Base-by-base conservation (phyloP, 2,888 invertebrate genomes). In the Hermodice carunculata region DNA sequence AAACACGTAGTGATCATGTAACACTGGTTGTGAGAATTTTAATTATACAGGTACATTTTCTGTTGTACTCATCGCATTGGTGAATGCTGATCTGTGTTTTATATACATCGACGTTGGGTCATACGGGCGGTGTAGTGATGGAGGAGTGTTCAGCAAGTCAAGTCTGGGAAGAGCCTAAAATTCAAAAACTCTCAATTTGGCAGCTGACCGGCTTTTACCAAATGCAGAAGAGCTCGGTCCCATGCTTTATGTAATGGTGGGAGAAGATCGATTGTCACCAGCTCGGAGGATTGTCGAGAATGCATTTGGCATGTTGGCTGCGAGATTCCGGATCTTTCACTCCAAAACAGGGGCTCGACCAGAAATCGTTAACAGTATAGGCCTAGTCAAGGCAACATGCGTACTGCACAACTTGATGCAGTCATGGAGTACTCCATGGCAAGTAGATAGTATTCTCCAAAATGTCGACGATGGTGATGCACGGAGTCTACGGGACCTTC, bases 11-110 rank as follows among this genome's bases (percentile, higher is more conserved):
- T 56, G 22, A 71, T 81, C 81, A 24, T 28, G 52, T 3, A 67
- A 73, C 40, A 73, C 67, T 34, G 78, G 78, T 11, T 73, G 70
- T 26, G 51, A 67, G 43, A 82, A 71, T 65, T 79, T 73, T 61
- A 82, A 82, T 44, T 82, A 80, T 61, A 82, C 81, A 65, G 61
- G 65, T 24, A 61, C 46, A 32, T 76, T 74, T 65, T 78, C 75
- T 51, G 71, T n/a, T 24, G 40, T 49, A 44, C 28, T 48, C 32
- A 22, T 48, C 22, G 51, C 54, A 17, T 6, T 52, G 19, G 53
- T 54, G 2, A 54, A 61, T 31, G 40, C 61, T 22, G 32, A 40
- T 14, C 29, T 14, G 4, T 11, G 31, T 11, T 61, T 61, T 32
- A 22, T 54, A 3, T 8, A 3, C 4, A 42, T 53, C 17, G 61